A percentile compares a stretch with the other conserved stretches of the same genome.
phyloP scores from a whole-genome alignment of 2,113 vertebrate genomes.

The Taurulus bubalis region DNA sequence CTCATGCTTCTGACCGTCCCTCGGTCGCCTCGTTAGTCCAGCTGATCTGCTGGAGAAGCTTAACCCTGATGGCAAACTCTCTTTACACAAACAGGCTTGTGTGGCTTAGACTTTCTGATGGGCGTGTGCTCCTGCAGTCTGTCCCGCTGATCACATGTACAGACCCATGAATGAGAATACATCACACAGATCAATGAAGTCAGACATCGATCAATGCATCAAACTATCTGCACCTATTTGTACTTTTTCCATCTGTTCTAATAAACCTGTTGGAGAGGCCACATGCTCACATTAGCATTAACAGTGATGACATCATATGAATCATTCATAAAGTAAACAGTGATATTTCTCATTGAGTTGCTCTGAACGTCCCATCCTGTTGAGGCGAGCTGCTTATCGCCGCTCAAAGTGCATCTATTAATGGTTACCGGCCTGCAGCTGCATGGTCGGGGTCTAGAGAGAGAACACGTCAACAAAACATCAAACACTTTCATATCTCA shows the following conservation, averaged over 20 bases:
- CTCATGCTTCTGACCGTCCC: neutral
- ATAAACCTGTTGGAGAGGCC: neutral
- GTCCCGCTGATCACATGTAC: neutral
- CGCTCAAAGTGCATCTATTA: constrained; percentile 56
- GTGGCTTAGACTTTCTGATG: neutral
- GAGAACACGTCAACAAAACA: neutral
- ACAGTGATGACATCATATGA: neutral
- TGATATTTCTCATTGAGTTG: neutral
- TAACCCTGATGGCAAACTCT: constrained; percentile 9
- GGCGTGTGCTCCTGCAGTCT: neutral
- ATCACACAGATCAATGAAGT: neutral
- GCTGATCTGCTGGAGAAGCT: constrained; percentile 1
- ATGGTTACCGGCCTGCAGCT: constrained; percentile 49
- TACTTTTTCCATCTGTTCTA: neutral
- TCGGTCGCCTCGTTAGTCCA: too few relatives aligned
- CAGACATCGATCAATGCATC: neutral
- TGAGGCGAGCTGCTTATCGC: constrained; percentile 57
- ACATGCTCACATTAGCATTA: neutral
- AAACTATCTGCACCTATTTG: neutral
- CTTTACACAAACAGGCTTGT: neutral
- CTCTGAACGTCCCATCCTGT: constrained; percentile 23
- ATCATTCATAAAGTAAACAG: neutral
- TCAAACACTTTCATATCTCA: neutral
- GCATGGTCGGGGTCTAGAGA: neutral
- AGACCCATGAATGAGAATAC: neutral